Percentiles rank a stretch among this genome's conserved stretches.
These are phyloP conservation scores for Cordilura impudica DNA, from an alignment of 2,888 invertebrate genomes.

Conservation along the genomic window DNA sequence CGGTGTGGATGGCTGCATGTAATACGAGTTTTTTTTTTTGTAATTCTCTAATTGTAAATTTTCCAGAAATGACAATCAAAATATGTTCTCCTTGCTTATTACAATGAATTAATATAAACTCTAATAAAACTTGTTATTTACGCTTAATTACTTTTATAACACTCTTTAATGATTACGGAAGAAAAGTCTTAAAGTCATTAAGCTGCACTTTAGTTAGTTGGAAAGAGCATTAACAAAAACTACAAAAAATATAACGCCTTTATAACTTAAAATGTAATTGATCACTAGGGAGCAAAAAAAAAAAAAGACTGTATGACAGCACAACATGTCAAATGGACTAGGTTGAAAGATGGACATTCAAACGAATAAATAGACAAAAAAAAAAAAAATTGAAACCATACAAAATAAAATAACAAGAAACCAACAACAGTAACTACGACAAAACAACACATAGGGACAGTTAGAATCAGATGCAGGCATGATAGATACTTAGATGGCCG, in stretches of 20 bases:
- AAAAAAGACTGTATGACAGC: constrained; percentile 60
- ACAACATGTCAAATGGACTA: constrained; percentile 60
- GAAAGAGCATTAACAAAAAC: constrained; percentile 33
- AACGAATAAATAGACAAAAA: constrained; percentile 56
- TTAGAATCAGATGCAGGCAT: constrained; percentile 48
- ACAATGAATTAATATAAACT: not conserved
- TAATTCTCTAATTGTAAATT: too few relatives aligned
- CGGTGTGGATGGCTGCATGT: too few relatives aligned
- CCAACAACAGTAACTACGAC: constrained; percentile 23
- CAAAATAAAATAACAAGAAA: constrained; percentile 9
- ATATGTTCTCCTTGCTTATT: too few relatives aligned
- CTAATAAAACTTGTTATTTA: constrained; percentile 9
- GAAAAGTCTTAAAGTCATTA: constrained; percentile 57
- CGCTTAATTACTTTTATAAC: constrained; percentile 51
- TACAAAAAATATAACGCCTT: constrained; percentile 53
- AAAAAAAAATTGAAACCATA: constrained; percentile 24
- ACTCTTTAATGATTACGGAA: constrained; percentile 52
- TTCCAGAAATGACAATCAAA: too few relatives aligned
- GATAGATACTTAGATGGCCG: not conserved
- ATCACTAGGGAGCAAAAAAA: constrained; percentile 58
- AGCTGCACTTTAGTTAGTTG: constrained; percentile 56
- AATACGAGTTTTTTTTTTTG: too few relatives aligned
- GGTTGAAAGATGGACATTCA: constrained; percentile 61
- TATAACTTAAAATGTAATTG: constrained; percentile 62
- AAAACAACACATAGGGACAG: constrained; percentile 41